Conservation (phyloP, 1,140 invertebrate genomes). For the Drosophila arawakana region DNA sequence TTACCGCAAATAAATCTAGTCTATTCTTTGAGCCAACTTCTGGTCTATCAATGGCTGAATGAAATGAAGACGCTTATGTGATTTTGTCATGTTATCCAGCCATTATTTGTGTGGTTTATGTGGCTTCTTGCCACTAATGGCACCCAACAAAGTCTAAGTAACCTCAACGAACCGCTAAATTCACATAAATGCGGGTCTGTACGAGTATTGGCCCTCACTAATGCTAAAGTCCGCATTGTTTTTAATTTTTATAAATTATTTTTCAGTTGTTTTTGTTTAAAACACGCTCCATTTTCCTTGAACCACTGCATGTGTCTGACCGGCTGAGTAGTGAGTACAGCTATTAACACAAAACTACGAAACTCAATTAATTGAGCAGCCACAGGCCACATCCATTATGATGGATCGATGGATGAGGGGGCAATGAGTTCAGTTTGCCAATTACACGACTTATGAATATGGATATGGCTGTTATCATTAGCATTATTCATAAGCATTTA, state of each 20-base stretch:
- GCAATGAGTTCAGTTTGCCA: slow-evolving; percentile 16
- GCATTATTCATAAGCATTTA: not conserved
- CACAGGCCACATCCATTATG: slow-evolving; percentile 23
- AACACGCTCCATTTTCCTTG: slow-evolving; percentile 76
- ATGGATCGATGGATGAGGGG: slow-evolving; percentile 14
- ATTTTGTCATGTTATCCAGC: slow-evolving; percentile 22
- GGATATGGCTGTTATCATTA: slow-evolving; percentile 8
- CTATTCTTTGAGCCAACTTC: not conserved
- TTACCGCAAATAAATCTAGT: not conserved
- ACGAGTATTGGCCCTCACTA: slow-evolving; percentile 26
- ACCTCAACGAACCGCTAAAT: slow-evolving; percentile 44
- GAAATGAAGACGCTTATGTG: slow-evolving; percentile 25
- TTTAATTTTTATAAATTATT: not conserved
- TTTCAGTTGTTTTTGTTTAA: slow-evolving; percentile 16
- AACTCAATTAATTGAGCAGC: slow-evolving; percentile 44
- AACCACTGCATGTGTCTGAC: slow-evolving; percentile 35
- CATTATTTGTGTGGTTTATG: slow-evolving; percentile 7
- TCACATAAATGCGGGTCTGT: slow-evolving; percentile 16
- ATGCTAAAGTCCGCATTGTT: slow-evolving; percentile 37
- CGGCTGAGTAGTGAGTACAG: slow-evolving; percentile 14
- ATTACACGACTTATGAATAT: slow-evolving; percentile 24
- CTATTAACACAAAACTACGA: slow-evolving; percentile 32
- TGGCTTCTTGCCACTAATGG: slow-evolving; percentile 24
- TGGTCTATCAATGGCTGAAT: not conserved
- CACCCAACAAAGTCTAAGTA: slow-evolving; percentile 15